Evolutionary conservation across 92 coral and sea anemone genomes (phyloP), one percentile per base, ranked within the genome.

Genomic region (Hydrozoanthus gracilis): DNA sequence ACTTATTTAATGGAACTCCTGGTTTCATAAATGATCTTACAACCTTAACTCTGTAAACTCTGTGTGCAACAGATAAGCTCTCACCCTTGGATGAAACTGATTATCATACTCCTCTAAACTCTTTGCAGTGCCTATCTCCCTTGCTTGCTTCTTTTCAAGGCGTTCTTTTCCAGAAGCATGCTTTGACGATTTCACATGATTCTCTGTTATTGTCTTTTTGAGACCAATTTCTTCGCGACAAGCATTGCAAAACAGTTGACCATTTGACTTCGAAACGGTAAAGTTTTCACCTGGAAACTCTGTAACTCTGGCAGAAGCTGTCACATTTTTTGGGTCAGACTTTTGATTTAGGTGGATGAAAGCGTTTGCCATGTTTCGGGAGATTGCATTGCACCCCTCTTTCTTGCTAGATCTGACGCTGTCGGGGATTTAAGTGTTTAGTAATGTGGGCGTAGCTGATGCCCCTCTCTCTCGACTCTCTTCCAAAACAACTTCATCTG

Each of bases 1-100:
- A 71, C 70, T 90, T 90, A 52, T 76, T 74, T 16, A 91, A 69
- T 20, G 93, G 74, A 87, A 91, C 82, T 47, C 84, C 91, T 44
- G 91, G 91, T 87, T 90, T 87, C 93, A 83, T 73, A 73, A 90
- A 87, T 8, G 91, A 78, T 61, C 90, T 51, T 56, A 87, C 76
- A 14, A 91, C 93, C 84, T 90, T 90, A 68, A 82, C 61, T 18
- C 93, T 82, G 76, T 82, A 90, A 74, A 82, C 91, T 56, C 82
- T 73, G 55, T 74, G 86, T 6, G 77, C 88, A 47, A 68, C 67
- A 71, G 71, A 65, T 54, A 84, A 71, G 54, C 82, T 84, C 58
- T 84, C 88, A 44, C 72, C 88, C 47, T 55, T 60, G 44, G 82
- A 56, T 73, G 82, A 16, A 47, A 55, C 16, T 84, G 10, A 72